Base-by-base conservation (phyloP, 2,888 invertebrate species). In the Cyrtodaria siliqua region DNA sequence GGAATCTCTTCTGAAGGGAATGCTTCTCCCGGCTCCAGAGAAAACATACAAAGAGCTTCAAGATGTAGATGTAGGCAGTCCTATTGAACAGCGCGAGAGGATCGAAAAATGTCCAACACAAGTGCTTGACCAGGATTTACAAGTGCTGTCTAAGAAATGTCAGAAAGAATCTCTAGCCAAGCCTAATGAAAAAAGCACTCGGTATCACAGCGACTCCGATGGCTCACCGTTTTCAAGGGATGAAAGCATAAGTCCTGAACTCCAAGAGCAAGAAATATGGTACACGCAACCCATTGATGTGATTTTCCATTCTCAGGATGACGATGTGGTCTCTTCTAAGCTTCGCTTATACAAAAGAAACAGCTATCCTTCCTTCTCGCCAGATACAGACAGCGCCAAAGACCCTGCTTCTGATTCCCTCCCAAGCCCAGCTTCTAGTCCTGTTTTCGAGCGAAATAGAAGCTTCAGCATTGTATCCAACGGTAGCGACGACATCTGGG, bases 211-310 rank as follows among this genome's bases (percentile, higher is more conserved):
- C 6, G 33, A 12, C 4, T n/a, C n/a, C n/a, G 33, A 33, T 44
- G 44, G 6, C 6, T 44, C 44, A 3, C 44, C 44, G 20, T 16
- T 6, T 14, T 55, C 67, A 14, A 50, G 77, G 55, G 79, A 75
- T 23, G 75, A 76, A 23, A 74, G 73, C 63, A 72, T 86, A 3
- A 87, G 85, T 66, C 87, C 86, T 14, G 88, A 87, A 55, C 77
- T 87, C 2, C 82, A 83, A 24, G 90, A 90, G 67, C 86, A 90
- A 64, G 83, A 86, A 49, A 79, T 83, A 20, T 89, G 90, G 90
- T 89, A 89, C 73, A 88, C 88, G 23, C 82, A 87, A 63, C 89
- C 89, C 2, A 77, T 89, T 59, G 86, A 87, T 53, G 81, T 72
- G 6, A 78, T 88, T 23, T 83, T 83, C 57, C 74, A 71, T 16